These are phyloP conservation scores for Champsocephalus esox DNA, from an alignment of 2,797 vertebrate species.

Conservation along the genomic window DNA sequence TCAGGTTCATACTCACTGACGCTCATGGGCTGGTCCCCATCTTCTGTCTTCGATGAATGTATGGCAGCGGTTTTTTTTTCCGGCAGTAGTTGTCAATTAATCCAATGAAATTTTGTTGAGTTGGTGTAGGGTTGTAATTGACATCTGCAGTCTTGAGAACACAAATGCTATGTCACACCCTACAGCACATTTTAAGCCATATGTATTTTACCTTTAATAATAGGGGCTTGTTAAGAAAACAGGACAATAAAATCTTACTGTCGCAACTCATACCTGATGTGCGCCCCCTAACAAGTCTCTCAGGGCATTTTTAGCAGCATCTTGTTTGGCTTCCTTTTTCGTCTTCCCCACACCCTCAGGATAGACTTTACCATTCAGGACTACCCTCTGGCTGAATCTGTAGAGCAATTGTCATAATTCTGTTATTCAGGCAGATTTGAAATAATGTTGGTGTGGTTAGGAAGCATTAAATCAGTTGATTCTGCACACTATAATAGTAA, in stretches of 20 bases:
- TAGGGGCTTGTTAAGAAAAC: not conserved
- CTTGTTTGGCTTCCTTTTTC: conserved; percentile 26
- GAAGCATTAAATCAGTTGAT: not conserved
- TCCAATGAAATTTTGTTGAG: conserved; percentile 60
- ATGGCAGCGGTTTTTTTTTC: fast-evolving
- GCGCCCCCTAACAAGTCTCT: conserved; percentile 12
- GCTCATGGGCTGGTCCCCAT: conserved; percentile 58
- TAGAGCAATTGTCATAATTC: not conserved
- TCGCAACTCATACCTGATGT: not conserved
- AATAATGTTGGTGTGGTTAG: not conserved
- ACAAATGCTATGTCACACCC: not conserved
- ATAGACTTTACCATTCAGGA: conserved; percentile 6
- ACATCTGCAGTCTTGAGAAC: conserved; percentile 53
- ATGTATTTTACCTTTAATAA: not conserved
- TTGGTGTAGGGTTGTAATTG: not conserved
- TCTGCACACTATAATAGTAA: not conserved
- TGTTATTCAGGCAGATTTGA: not conserved
- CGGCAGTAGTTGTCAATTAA: conserved; percentile 69
- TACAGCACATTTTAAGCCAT: not conserved
- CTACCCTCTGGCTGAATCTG: conserved; percentile 44
- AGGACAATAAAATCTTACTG: conserved; percentile 54
- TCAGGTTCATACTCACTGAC: conserved; percentile 65
- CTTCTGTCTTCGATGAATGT: conserved; percentile 28
- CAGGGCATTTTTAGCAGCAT: conserved; percentile 70
- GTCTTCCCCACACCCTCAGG: conserved; percentile 10